Evolutionary conservation across 2,888 invertebrate species (phyloP).

Genomic region (Ariolimax columbianus): DNA sequence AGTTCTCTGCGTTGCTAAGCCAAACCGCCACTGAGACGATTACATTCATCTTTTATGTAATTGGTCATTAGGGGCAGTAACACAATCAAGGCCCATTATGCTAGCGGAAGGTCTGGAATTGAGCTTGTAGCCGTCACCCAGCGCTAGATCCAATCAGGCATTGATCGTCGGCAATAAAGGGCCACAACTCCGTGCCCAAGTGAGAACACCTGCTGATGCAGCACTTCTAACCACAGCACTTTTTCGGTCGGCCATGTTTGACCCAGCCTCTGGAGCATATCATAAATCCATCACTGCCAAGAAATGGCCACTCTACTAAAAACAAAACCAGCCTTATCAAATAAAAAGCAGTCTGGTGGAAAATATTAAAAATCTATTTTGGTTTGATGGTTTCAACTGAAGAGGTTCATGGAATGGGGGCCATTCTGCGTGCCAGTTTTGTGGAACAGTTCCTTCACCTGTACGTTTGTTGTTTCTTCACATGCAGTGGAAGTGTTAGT

Average conservation of each 20-base stretch:
- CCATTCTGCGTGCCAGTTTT: neutral
- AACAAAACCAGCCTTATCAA: conserved; percentile 3
- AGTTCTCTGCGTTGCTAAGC: neutral
- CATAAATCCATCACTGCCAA: neutral
- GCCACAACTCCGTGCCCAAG: neutral
- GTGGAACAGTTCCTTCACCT: too few species aligned
- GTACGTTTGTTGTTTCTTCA: too few species aligned
- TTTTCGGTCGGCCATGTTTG: neutral
- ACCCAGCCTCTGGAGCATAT: neutral
- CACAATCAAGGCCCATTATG: neutral
- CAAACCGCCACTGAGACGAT: neutral
- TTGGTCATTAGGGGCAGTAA: neutral
- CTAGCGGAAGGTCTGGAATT: neutral
- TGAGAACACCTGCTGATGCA: conserved; percentile 13
- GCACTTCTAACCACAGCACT: neutral
- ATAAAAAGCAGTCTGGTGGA: neutral
- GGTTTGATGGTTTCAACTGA: neutral
- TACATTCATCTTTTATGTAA: neutral
- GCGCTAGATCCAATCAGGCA: neutral
- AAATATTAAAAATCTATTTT: conserved; percentile 19
- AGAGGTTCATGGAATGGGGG: neutral
- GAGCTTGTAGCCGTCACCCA: neutral
- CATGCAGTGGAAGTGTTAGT: too few species aligned
- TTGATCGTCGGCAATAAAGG: neutral
- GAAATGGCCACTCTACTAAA: neutral